phyloP scores from a whole-genome alignment of 1,140 invertebrate species.

The Atta colombica region DNA sequence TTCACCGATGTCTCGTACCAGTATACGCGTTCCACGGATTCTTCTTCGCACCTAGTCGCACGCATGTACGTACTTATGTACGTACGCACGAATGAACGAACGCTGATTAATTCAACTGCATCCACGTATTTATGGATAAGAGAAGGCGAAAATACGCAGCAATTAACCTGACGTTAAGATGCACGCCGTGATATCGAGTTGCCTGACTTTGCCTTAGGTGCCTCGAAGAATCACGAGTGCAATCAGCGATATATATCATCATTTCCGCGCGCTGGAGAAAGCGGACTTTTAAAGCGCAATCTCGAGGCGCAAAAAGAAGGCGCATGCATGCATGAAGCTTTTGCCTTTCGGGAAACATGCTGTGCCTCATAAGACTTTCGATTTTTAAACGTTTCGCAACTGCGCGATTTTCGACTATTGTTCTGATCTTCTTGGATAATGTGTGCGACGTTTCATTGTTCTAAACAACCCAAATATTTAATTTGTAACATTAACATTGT shows the following conservation, averaged over 20 bases:
- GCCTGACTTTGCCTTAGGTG: neutral
- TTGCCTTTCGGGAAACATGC: conserved; percentile 46
- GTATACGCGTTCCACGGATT: conserved; percentile 56
- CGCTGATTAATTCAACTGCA: neutral
- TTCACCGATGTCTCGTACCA: conserved; percentile 58
- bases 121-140: neutral
- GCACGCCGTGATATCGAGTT: conserved; percentile 29
- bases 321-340: conserved; percentile 57
- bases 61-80: neutral
- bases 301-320: conserved; percentile 41
- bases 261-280: conserved; percentile 48
- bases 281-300: conserved; percentile 44
- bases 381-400: conserved; percentile 43
- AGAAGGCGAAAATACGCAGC: conserved; percentile 27
- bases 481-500: too few relatives aligned
- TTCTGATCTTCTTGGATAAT: conserved; percentile 13
- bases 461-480: too few relatives aligned
- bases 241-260: conserved; percentile 48
- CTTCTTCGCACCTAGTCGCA: conserved; percentile 15
- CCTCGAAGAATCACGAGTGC: conserved; percentile 11
- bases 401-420: conserved; percentile 10
- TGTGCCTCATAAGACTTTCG: conserved; percentile 26
- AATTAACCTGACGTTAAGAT: conserved; percentile 47
- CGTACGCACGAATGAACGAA: neutral
- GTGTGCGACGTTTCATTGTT: neutral